phyloP scores from a whole-genome alignment of 30 jellyfish, hydroid and myxozoan species.

The Hydra vulgaris region DNA sequence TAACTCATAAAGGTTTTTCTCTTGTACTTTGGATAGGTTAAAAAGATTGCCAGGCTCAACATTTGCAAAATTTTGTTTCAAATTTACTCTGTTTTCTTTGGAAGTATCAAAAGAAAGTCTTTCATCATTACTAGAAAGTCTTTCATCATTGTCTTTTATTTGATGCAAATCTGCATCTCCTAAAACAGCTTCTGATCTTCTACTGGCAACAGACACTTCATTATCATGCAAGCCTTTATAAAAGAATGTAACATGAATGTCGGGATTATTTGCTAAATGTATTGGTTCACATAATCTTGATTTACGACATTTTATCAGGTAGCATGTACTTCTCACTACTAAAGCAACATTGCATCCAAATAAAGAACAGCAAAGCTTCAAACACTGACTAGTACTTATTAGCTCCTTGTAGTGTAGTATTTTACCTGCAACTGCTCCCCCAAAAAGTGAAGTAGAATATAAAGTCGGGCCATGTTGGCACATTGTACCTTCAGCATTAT shows the following conservation, averaged over 20 bases:
- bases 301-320: slow-evolving; percentile 46
- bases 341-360: slow-evolving; percentile 77
- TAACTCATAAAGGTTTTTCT: background rate
- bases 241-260: slow-evolving; percentile 11
- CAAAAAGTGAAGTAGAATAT: slow-evolving; percentile 28
- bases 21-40: background rate
- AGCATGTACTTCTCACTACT: slow-evolving; percentile 59
- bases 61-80: background rate
- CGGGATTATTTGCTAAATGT: background rate
- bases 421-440: slow-evolving; percentile 67
- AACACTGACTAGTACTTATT: slow-evolving; percentile 41
- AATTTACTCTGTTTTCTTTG: background rate
- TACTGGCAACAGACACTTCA: background rate
- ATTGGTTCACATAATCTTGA: slow-evolving; percentile 37
- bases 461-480: slow-evolving; percentile 30
- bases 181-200: slow-evolving; percentile 7
- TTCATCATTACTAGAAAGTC: background rate
- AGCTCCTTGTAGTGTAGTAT: slow-evolving; percentile 35
- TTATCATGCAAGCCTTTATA: slow-evolving; percentile 7
- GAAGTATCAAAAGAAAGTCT: background rate
- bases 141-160: background rate
- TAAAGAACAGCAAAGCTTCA: slow-evolving; percentile 51
- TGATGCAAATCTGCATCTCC: background rate
- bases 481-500: too few species aligned
- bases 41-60: background rate